Evolutionary conservation across 2,113 vertebrate species (phyloP), one percentile per base, ranked within the genome.

Genomic region (Sturnira hondurensis): DNA sequence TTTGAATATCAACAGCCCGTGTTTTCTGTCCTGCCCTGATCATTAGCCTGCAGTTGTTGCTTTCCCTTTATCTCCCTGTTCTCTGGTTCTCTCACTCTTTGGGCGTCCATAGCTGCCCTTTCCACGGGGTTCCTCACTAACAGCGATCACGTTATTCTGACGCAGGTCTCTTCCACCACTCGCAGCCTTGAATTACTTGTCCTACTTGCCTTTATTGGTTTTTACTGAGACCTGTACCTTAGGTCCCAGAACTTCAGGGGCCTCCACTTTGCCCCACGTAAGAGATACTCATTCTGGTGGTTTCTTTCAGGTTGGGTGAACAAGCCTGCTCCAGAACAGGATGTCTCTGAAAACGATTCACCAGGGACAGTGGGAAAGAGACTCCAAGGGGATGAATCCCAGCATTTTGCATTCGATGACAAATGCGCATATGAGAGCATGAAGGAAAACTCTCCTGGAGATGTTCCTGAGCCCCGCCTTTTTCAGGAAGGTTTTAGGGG

Each of bases 271-370:
- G 31, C 26, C 31, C 9, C 74, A 16, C 5, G 14, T 13, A 45
- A 41, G 71, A 80, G n/a, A 76, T 19, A 93, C 13, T 96, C 45
- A 85, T 56, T 84, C 5, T 83, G 41, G 11, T 92, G 31, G 26
- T 95, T 92, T 96, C 41, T 96, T 97, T 94, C 89, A 96, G 96
- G 24, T 88, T 91, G 86, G 93, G 26, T 45, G 71, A 96, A 76
- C 33, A 92, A 85, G 17, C 28, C 65, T 95, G 36, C 15, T 58
- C 9, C 36, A 54, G 71, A 92, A 33, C 56, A 93, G 47, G 71
- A 86, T 68, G 24, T 67, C 78, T 93, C n/a, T 78, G 77, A 90
- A 92, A 77, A 7, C 61, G 67, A 88, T 31, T 96, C 86, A 87
- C 22, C 56, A 76, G 38, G 36, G 8, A 31, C 58, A 67, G 33